Evolutionary conservation across 1,140 invertebrate species (phyloP).

Genomic region (Drosophila busckii): DNA sequence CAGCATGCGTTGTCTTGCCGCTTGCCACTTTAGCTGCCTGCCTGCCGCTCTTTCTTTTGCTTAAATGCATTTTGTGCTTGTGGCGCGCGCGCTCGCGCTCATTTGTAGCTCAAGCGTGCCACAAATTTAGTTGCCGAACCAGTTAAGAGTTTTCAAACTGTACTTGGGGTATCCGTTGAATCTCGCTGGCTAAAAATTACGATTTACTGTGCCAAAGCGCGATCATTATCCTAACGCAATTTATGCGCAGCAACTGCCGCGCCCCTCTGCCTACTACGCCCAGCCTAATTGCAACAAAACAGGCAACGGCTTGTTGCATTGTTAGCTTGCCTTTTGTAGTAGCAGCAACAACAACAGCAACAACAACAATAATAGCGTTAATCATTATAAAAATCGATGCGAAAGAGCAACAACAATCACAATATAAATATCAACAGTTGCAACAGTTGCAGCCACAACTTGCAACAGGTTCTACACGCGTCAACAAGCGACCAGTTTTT

Average conservation of each 20-base stretch:
- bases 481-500: conserved; percentile 18
- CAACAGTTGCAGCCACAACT: conserved; percentile 1
- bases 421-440: conserved; percentile 4
- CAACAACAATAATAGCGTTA: conserved; percentile 62
- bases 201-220: conserved; percentile 76
- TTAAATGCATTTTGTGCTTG: conserved; percentile 39
- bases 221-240: conserved; percentile 78
- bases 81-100: conserved; percentile 30
- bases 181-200: conserved; percentile 65
- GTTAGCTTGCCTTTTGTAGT: conserved; percentile 28
- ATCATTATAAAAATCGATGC: conserved; percentile 60
- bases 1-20: conserved; percentile 68
- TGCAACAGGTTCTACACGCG: conserved; percentile 62
- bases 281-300: conserved; percentile 63
- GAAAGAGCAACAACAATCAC: conserved; percentile 25
- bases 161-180: conserved; percentile 64
- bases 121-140: conserved; percentile 75
- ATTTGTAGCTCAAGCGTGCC: conserved; percentile 66
- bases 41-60: conserved; percentile 68
- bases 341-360: conserved; percentile 33
- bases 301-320: conserved; percentile 45
- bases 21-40: conserved; percentile 17
- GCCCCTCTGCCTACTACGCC: conserved; percentile 69
- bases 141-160: conserved; percentile 64
- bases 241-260: conserved; percentile 66